Percentiles rank a stretch among this genome's conserved stretches.
These are phyloP conservation scores for Eupeodes latifasciatus DNA, from an alignment of 2,888 invertebrate species.

Conservation along the genomic window DNA sequence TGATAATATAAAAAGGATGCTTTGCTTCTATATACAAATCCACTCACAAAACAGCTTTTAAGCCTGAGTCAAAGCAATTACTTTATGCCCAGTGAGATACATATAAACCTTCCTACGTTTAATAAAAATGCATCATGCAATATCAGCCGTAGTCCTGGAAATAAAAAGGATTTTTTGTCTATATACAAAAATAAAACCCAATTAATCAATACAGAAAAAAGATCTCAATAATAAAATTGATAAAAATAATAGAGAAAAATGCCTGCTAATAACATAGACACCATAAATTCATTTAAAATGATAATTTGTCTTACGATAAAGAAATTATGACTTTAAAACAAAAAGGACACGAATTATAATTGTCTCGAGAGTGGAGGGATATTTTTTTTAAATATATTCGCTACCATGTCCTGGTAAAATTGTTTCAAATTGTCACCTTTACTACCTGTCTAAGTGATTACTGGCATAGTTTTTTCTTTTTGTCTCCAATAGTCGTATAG, in stretches of 20 bases:
- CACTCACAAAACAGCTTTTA: constrained; percentile 13
- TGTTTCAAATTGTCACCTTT: constrained; percentile 76
- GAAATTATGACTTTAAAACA: neutral
- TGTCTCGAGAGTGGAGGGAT: constrained; percentile 1
- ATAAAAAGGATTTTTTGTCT: neutral
- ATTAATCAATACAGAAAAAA: neutral
- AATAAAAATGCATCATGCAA: neutral
- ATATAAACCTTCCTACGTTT: neutral
- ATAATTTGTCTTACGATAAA: neutral
- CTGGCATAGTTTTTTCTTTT: constrained; percentile 25
- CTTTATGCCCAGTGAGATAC: neutral
- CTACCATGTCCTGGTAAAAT: constrained; percentile 51
- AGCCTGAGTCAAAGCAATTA: constrained; percentile 30
- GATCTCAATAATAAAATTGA: neutral
- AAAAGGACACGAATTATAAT: constrained; percentile 22
- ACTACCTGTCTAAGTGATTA: constrained; percentile 73
- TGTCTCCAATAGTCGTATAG: too few species aligned
- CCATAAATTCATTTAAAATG: neutral
- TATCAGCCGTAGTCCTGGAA: neutral
- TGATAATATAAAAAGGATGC: constrained; percentile 24
- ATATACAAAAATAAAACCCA: neutral
- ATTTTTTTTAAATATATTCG: constrained; percentile 47
- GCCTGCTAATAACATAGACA: neutral
- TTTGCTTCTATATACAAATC: neutral
- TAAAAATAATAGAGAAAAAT: neutral